Conservation (phyloP, 2,113 vertebrate species). For the Oxyruncus cristatus region DNA sequence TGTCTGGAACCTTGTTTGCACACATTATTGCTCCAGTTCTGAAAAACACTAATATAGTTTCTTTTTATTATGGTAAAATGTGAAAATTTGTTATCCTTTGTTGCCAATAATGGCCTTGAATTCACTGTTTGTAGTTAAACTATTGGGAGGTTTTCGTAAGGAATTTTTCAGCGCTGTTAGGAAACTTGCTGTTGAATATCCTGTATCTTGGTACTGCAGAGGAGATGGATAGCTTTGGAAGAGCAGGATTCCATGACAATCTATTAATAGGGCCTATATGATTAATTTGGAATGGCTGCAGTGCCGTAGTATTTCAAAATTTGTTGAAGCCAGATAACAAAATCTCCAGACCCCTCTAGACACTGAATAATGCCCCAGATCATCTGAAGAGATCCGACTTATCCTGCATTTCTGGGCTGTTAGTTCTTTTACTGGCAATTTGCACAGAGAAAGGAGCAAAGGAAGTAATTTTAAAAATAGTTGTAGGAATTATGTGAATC, state of each 20-base stretch:
- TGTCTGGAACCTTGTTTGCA: background rate
- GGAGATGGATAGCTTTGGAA: background rate
- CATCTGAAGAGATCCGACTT: background rate
- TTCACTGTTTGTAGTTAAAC: background rate
- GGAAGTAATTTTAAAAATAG: background rate
- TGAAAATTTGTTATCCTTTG: background rate
- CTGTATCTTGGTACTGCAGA: background rate
- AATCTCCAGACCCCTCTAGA: background rate
- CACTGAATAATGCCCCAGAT: background rate
- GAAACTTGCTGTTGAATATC: background rate
- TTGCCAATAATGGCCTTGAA: background rate
- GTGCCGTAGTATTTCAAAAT: background rate
- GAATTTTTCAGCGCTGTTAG: background rate
- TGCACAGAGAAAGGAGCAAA: background rate
- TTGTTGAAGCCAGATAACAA: background rate
- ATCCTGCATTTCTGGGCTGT: background rate
- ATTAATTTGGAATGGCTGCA: background rate
- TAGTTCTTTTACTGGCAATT: background rate
- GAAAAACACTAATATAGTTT: background rate
- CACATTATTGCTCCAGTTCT: background rate
- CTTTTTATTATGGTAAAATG: background rate
- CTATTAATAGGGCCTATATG: background rate
- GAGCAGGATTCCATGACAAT: background rate
- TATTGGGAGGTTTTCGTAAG: background rate
- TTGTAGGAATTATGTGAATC: background rate